Evolutionary conservation across 2,797 vertebrate genomes (phyloP), one percentile per base, ranked within the genome.

Genomic region (Squalus acanthias): DNA sequence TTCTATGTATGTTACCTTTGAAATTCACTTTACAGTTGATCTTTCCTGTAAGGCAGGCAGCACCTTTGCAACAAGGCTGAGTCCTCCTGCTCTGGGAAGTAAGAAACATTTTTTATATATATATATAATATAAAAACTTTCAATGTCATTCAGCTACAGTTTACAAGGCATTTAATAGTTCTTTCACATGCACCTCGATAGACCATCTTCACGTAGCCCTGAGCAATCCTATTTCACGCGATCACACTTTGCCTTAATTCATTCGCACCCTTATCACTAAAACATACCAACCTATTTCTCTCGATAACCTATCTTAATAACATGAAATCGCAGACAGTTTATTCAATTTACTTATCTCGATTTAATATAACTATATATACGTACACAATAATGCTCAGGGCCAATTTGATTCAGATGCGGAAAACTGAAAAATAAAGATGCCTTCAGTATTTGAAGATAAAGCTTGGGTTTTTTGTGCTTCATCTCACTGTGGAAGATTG

Each of bases 161-260:
- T 95, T 95, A 95, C 94, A 74, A 76, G 69, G 72, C 50, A 95
- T 76, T 95, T 76, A 95, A 74, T 76, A 76, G 69, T 95, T 76
- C 94, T 74, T 95, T 95, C 94, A 95, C 70, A 95, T 57, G 39
- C 46, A 76, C 67, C 94, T 57, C 57, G 94, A 95, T 76, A 57
- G 94, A 95, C 94, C 94, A 74, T 95, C 94, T 74, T n/a, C 94
- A n/a, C 94, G 33, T 76, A 53, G 94, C 94, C 94, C 70, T 76
- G 50, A 76, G 94, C 94, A 95, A 95, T 95, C 53, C 94, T 69
- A 72, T 95, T 95, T 76, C 72, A 76, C 50, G 46, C 46, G 70
- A 95, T 95, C 94, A 95, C 53, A 95, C 72, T 72, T 95, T 95
- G 70, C 94, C 94, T 95, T 95, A 95, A 95, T 95, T 95, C 94